Evolutionary conservation across 2,797 vertebrate species (phyloP), one percentile per base, ranked within the genome.

Genomic region (Peromyscus aztecus): DNA sequence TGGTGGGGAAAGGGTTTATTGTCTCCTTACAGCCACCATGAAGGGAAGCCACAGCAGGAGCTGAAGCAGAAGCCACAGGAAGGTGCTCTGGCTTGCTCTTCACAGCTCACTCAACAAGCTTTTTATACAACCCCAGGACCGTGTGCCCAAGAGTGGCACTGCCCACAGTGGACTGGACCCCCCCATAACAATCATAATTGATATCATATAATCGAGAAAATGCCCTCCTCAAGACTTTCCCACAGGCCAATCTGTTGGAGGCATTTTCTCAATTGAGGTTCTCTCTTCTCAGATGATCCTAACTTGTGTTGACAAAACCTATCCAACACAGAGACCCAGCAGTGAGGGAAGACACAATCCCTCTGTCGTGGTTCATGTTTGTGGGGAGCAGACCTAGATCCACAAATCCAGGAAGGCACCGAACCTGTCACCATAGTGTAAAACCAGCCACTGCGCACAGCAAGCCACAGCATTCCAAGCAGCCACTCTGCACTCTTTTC

Each of bases 321-420:
- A 57, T 57, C 34, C 37, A 19, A 59, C 34, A 4, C 55, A 61
- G 57, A 16, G 43, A 17, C 2, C n/a, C 55, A 52, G 31, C 49
- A 59, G 40, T 7, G 71, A 80, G 34, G 2, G 2, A 3, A 27
- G 23, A 27, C 0, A 0, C 0, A 27, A 3, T 34, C 37, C 57
- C 46, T 40, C 40, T 24, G 23, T 13, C 23, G 4, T 0, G 6
- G 61, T 5, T 34, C 27, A 8, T 12, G 5, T 14, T 2, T 59
- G 12, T 27, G 4, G 37, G 11, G 55, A 27, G 21, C 65, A 17
- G 31, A 67, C 10, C 61, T 46, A 34, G 31, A 31, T 17, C 37
- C 37, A 83, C 23, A 52, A 52, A 52, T 49, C 34, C 46, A 49
- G 34, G 29, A 65, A 34, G 82, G 19, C 61, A 67, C 29, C 4